These are phyloP conservation scores for Spinibarbus caldwelli DNA, from an alignment of 2,797 vertebrate genomes.

Conservation along the genomic window DNA sequence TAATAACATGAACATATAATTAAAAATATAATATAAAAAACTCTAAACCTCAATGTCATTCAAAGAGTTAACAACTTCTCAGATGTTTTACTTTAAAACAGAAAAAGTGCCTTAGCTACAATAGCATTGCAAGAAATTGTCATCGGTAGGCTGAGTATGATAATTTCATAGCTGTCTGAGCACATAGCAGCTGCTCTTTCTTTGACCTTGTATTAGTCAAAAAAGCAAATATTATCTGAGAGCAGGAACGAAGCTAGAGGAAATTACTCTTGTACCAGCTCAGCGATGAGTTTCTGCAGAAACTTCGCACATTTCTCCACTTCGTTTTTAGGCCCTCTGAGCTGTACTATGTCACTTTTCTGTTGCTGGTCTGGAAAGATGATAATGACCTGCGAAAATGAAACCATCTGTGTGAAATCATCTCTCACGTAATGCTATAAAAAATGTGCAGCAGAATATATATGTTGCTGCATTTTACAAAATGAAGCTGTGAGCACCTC, in stretches of 20 bases:
- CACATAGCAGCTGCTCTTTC: not conserved
- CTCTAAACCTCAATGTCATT: not conserved
- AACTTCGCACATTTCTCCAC: conserved; percentile 86
- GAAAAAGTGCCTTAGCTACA: not conserved
- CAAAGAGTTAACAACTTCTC: not conserved
- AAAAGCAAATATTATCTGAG: not conserved
- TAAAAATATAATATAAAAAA: not conserved
- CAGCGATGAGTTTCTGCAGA: conserved; percentile 81
- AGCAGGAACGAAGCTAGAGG: not conserved
- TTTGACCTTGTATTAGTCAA: not conserved
- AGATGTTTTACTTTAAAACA: not conserved
- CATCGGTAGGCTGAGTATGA: not conserved
- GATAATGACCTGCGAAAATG: conserved; percentile 79
- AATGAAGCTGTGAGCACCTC: conserved; percentile 68
- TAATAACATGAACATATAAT: conserved; percentile 52
- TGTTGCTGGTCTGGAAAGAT: conserved; percentile 83
- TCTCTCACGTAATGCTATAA: not conserved
- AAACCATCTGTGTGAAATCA: not conserved
- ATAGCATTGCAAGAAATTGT: not conserved
- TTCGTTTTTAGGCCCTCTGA: conserved; percentile 84
- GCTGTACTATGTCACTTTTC: conserved; percentile 84
- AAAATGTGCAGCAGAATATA: not conserved
- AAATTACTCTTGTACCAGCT: conserved; percentile 74
- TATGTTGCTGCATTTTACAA: not conserved
- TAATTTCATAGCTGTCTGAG: not conserved